phyloP scores from a whole-genome alignment of 2,888 invertebrate genomes.

The Boloria euphrosyne region DNA sequence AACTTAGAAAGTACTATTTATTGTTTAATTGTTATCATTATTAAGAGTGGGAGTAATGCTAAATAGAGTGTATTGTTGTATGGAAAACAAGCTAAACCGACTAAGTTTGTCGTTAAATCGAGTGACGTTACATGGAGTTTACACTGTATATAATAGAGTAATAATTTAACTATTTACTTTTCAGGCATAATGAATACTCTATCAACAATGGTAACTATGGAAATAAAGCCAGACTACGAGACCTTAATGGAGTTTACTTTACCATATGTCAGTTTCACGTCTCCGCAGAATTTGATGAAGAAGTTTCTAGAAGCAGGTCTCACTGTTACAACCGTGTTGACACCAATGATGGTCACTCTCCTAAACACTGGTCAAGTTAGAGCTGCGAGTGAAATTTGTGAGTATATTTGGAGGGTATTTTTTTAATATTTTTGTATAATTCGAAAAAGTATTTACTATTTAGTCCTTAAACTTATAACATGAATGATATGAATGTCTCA shows the following conservation, averaged over 20 bases:
- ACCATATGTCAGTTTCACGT: slow-evolving; percentile 77
- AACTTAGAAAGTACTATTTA: no score
- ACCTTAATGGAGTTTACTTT: slow-evolving; percentile 81
- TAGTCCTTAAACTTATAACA: no score
- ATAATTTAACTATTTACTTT: not conserved
- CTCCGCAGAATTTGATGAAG: slow-evolving; percentile 74
- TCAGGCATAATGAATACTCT: slow-evolving; percentile 80
- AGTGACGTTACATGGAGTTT: no score
- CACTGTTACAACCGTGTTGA: slow-evolving; percentile 59
- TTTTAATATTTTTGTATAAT: no score
- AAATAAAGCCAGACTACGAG: slow-evolving; percentile 81
- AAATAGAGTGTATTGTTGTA: no score
- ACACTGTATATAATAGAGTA: no score
- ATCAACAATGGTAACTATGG: slow-evolving; percentile 76
- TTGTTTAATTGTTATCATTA: no score
- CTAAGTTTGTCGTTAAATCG: no score
- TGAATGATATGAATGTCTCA: no score
- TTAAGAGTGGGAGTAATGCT: no score
- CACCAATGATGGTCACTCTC: slow-evolving; percentile 75
- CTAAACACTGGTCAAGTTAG: slow-evolving; percentile 69
- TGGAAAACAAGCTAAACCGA: no score
- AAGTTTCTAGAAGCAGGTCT: slow-evolving; percentile 74
- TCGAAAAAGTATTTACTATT: no score
- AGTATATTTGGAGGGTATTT: slow-evolving; percentile 45
- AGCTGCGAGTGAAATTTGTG: slow-evolving; percentile 76